Conservation (phyloP, 2,113 vertebrate genomes). For the Conger conger region DNA sequence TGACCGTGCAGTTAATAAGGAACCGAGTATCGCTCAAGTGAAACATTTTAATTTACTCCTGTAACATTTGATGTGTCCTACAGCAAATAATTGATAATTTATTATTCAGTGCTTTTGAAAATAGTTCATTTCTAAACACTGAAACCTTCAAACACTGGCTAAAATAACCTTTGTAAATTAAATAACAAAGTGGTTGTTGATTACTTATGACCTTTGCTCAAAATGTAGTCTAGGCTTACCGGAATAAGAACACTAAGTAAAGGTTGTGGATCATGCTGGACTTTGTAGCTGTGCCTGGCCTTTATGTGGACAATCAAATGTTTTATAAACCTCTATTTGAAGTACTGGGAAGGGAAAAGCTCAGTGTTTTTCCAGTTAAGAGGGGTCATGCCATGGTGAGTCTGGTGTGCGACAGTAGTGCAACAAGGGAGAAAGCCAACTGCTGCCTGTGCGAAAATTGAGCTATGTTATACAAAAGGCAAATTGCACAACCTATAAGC, state of each 20-base stretch:
- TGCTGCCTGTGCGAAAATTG: neutral
- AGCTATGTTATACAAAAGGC: neutral
- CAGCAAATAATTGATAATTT: constrained; percentile 12
- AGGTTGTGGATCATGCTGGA: neutral
- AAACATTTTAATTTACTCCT: too few relatives aligned
- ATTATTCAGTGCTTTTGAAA: constrained; percentile 16
- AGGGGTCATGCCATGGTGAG: neutral
- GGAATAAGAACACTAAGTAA: constrained; percentile 3
- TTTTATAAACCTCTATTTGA: constrained; percentile 17
- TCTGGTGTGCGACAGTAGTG: neutral
- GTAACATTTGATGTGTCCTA: neutral
- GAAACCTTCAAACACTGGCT: constrained; percentile 12
- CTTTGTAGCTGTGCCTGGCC: neutral
- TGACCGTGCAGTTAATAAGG: neutral
- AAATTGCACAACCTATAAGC: neutral
- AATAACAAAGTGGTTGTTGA: constrained; percentile 10
- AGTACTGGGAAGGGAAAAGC: constrained; percentile 10
- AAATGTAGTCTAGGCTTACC: neutral
- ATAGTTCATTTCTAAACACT: neutral
- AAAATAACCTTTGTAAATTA: constrained; percentile 12
- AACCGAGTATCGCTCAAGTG: too few relatives aligned
- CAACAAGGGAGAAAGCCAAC: neutral
- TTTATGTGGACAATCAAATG: constrained; percentile 10
- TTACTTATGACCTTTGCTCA: constrained; percentile 12
- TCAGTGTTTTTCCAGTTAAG: constrained; percentile 1